These are phyloP conservation scores for Phengaris alcon DNA, from an alignment of 2,888 invertebrate species.

Conservation along the genomic window DNA sequence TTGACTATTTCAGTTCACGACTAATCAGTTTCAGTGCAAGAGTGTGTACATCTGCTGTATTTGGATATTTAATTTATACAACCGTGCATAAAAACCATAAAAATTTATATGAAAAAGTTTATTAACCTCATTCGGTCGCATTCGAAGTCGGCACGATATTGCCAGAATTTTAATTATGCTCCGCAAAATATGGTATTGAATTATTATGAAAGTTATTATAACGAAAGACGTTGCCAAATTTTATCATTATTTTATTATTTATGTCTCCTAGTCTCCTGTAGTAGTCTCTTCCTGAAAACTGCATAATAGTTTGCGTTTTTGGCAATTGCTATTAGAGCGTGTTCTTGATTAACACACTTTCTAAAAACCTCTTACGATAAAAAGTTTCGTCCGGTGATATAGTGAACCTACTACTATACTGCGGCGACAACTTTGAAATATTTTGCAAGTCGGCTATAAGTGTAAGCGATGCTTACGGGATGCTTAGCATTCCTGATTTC, in stretches of 20 bases:
- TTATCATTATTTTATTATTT: constrained; percentile 6
- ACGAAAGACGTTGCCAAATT: not conserved
- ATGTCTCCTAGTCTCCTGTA: not conserved
- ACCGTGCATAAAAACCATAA: constrained; percentile 11
- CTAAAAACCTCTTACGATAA: too few species aligned
- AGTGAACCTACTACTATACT: too few species aligned
- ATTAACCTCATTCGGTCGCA: constrained; percentile 25
- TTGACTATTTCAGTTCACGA: too few species aligned
- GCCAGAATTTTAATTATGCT: constrained; percentile 28
- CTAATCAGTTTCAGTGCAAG: not conserved
- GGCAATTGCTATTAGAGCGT: too few species aligned
- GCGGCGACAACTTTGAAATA: too few species aligned
- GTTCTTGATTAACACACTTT: too few species aligned
- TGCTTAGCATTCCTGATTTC: constrained; percentile 8
- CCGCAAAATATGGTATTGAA: constrained; percentile 15
- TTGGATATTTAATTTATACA: constrained; percentile 19
- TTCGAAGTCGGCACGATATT: constrained; percentile 3
- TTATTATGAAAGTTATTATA: constrained; percentile 2
- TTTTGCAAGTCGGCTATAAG: too few species aligned
- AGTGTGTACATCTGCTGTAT: not conserved
- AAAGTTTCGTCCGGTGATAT: too few species aligned
- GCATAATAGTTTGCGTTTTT: not conserved
- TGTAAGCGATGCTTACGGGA: too few species aligned
- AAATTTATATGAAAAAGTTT: constrained; percentile 22
- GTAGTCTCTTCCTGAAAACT: not conserved